Evolutionary conservation across 2,113 vertebrate species (phyloP), one percentile per base, ranked within the genome.

Genomic region (Dasyurus viverrinus): DNA sequence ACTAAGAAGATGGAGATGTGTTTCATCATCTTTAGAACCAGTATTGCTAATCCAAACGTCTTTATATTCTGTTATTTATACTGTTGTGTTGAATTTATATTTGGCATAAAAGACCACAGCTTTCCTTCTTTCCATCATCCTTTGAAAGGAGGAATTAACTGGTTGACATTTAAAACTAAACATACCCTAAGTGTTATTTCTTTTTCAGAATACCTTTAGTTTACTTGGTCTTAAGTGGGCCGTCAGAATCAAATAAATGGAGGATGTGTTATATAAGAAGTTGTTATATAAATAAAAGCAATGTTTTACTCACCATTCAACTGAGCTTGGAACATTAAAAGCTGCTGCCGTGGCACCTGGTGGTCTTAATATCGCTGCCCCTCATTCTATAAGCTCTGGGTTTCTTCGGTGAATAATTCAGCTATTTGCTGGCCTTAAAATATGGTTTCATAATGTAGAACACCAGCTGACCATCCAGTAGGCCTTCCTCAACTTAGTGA

Each of bases 241-340:
- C 92, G 47, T 98, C 94, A 92, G 93, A 94, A 96, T 93, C 92
- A 94, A 95, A 52, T 96, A 94, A 96, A 98, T 97, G 93, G 90
- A 95, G 96, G 92, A 96, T 94, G 95, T 96, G 94, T 97, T 97
- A 97, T 68, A 97, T 97, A 96, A 95, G 95, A 94, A 98, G 97
- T 98, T 46, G 23, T 22, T 53, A 30, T 92, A 76, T 97, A 95
- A 97, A 97, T 95, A 98, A 98, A 98, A 30, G 54, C 91, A 89
- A 54, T 94, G 12, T 50, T 97, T 97, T 97, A 94, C 30, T 96
- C 47, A 54, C 16, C 0, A 84, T 89, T 57, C 60, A 92, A 91
- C 54, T 89, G 54, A 94, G 36, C 42, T 57, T n/a, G 93, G 68
- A 94, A 55, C 93, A 53, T 95, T 98, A 96, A 96, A 97, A 95